Base-by-base conservation (phyloP, 1,140 invertebrate genomes). In the Spodoptera frugiperda region DNA sequence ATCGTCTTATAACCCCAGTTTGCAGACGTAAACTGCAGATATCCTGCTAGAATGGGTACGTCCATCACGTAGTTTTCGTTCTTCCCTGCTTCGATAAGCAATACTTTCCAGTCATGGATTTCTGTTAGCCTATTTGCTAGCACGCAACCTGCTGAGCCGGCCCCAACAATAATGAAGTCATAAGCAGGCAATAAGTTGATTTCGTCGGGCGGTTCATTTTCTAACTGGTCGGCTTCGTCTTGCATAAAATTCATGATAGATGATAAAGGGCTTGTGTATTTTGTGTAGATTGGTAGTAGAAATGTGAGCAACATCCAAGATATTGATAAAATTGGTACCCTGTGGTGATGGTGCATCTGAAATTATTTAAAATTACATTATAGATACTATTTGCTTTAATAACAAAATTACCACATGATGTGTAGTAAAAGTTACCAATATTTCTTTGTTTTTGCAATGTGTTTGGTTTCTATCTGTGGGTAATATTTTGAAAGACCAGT, bases 31-130 rank as follows among this genome's bases (percentile, higher is more conserved):
- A 95, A 95, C 85, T 96, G 96, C 0, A 96, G 82, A 77, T 95
- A 95, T 77, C 95, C 95, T 0, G 96, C 96, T 11, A 96, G 67
- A 2, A 96, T 78, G 0, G 96, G 96, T 3, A 97, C 94, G 78
- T 97, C 96, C 12, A 96, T 96, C 1, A 97, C 81, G 67, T 95
- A 95, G 30, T 95, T 96, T 88, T 97, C 97, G 65, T 96, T 96
- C 11, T 90, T 91, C 87, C 3, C 93, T 90, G 25, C 87, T 54
- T 76, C 73, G n/a, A 67, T 19, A 1, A 67, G 57, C 33, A 76
- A 21, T 8, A 76, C 73, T 21, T 46, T 76, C 73, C 73, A 76
- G 30, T 67, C 30, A 19, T 49, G 15, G 11, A 65, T 44, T 44
- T 76, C 73, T 39, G 73, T 54, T 2, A 76, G 61, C 21, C 73